Percentiles rank a stretch among this genome's conserved stretches.
phyloP scores from a whole-genome alignment of 2,888 invertebrate genomes.

The Cheilosia vernalis region DNA sequence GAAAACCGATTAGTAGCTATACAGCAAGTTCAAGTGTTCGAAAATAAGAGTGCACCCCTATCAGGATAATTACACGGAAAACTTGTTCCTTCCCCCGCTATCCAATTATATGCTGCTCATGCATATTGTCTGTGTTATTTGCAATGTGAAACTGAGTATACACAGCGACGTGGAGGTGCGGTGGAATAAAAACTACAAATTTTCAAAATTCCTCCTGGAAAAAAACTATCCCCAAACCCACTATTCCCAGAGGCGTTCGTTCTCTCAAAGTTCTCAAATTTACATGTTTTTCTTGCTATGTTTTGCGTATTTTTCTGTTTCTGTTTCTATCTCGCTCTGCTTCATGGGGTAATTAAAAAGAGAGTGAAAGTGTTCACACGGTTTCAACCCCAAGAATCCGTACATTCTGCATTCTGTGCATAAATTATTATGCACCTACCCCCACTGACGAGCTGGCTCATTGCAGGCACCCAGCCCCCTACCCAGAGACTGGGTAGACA shows the following conservation, averaged over 20 bases:
- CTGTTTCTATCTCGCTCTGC: slow-evolving; percentile 1
- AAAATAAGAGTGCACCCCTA: slow-evolving; percentile 53
- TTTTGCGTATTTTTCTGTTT: background rate
- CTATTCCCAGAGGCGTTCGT: background rate
- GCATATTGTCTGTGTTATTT: slow-evolving; percentile 39
- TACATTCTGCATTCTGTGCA: slow-evolving; percentile 64
- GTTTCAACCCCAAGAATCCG: slow-evolving; percentile 62
- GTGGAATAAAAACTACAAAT: slow-evolving; percentile 13
- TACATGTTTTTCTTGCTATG: slow-evolving; percentile 7
- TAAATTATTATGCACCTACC: slow-evolving; percentile 59
- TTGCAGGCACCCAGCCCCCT: background rate
- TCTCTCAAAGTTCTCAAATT: slow-evolving; percentile 11
- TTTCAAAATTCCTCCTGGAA: slow-evolving; percentile 8
- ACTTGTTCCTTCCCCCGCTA: slow-evolving; percentile 23
- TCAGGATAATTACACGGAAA: slow-evolving; percentile 58
- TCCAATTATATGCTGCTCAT: slow-evolving; percentile 56
- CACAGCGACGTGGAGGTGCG: background rate
- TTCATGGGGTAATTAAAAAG: slow-evolving; percentile 61
- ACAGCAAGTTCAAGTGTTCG: slow-evolving; percentile 54
- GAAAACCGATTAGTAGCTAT: slow-evolving; percentile 12
- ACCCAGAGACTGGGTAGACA: slow-evolving; percentile 12
- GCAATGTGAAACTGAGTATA: background rate
- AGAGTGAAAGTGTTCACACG: slow-evolving; percentile 75
- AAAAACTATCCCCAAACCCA: slow-evolving; percentile 16
- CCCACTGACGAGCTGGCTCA: background rate